Base-by-base conservation (phyloP, 2,888 invertebrate species). In the Calameuta pallipes region DNA sequence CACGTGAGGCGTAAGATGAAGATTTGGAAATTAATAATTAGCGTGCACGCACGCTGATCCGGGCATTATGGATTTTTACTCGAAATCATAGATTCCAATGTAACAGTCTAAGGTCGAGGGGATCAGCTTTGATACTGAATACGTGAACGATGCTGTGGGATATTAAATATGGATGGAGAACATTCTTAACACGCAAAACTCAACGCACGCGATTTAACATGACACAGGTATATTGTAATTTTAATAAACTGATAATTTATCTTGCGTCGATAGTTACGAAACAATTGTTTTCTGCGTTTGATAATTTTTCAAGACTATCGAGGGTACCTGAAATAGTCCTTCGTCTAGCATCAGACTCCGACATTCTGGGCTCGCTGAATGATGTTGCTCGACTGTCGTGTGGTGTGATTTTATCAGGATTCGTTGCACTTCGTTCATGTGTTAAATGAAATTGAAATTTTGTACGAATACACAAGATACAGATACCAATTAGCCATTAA, bases 371-470 rank as follows among this genome's bases (percentile, higher is more conserved):
- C 81, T 85, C 13, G 85, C 75, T 80, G 85, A 75, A 82, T 70
- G 83, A 71, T 80, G 82, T 73, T 82, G 81, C 71, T 86, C 85
- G 83, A 83, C 77, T 76, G 82, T 83, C 83, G 81, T 83, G 83
- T 79, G 82, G 81, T 88, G 88, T 77, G 86, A 80, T 83, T 86
- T 90, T 73, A 85, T 77, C 74, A 86, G 74, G 56, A 85, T 78
- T 79, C 89, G 90, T 86, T 90, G 88, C 83, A 89, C 89, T 80
- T 89, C 89, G 81, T 86, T 90, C 91, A 90, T 91, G 85, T 88
- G 90, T 87, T 76, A 78, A 78, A 77, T 23, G 2, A 30, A 31
- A 71, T 71, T 11, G 1, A 71, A 56, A 56, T 56, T 23, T 56
- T 9, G 2, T 41, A 41, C 0, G 1, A 41, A 23, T 41, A 41